These are phyloP conservation scores for Poecilia latipinna DNA, from an alignment of 2,113 vertebrate genomes.

Conservation along the genomic window DNA sequence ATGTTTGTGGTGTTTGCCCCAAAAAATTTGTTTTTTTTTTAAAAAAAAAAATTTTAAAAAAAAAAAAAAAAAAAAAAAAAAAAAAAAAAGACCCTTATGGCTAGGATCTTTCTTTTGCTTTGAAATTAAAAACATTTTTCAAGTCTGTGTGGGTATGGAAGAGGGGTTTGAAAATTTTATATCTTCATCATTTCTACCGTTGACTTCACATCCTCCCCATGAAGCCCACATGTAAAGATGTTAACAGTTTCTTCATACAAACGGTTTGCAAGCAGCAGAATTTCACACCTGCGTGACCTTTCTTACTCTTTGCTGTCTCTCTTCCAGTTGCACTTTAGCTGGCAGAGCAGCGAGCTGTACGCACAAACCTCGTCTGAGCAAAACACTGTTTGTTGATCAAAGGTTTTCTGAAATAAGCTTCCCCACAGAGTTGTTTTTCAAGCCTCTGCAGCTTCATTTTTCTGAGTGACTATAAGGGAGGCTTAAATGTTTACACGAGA, in stretches of 20 bases:
- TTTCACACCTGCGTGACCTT: constrained; percentile 35
- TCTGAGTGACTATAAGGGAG: not conserved
- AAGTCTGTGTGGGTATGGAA: too few species aligned
- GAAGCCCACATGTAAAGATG: not conserved
- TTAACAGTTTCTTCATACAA: not conserved
- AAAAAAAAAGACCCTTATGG: not conserved
- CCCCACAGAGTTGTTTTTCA: not conserved
- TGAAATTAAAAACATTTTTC: too few species aligned
- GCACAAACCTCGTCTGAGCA: not conserved
- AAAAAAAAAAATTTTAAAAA: too few species aligned
- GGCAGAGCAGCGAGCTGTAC: not conserved
- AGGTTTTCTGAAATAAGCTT: not conserved
- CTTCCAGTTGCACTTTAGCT: not conserved
- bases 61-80: not conserved
- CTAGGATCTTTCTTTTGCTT: too few species aligned
- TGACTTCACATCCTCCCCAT: not conserved
- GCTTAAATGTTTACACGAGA: too few species aligned
- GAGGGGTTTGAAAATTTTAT: too few species aligned
- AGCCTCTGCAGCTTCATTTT: not conserved
- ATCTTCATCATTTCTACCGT: not conserved
- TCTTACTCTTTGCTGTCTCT: not conserved
- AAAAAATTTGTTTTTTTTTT: too few species aligned
- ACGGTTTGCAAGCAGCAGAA: not conserved
- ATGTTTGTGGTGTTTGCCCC: too few species aligned
- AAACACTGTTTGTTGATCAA: not conserved